Evolutionary conservation across 2,113 vertebrate species (phyloP), one percentile per base, ranked within the genome.

Genomic region (Callithrix jacchus): DNA sequence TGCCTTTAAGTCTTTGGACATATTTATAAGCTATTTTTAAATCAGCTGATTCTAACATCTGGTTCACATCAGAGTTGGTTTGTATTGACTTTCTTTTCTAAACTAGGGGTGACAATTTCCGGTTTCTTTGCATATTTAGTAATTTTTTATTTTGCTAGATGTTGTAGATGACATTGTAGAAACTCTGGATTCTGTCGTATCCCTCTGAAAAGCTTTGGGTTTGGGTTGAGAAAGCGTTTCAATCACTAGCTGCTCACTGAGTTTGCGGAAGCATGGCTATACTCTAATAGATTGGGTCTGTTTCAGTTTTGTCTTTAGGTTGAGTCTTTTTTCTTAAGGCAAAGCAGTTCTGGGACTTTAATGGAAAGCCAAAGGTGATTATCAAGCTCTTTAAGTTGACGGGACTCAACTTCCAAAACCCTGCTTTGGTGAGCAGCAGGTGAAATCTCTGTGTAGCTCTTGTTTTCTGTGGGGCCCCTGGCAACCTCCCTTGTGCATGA

Each of bases 401-500:
- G 5, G 30, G 49, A 25, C 74, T 87, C 58, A 2, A 0, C 32
- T 37, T 74, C 54, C 66, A 4, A 25, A 23, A 54, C 10, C 40
- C 66, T 45, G 71, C 76, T 12, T 1, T 70, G 37, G 2, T 21
- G 9, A 56, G n/a, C 3, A 20, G 56, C 54, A 40, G n/a, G 21
- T 18, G 14, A 52, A 37, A 17, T 14, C 27, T 25, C 30, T 16
- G 35, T 74, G 81, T 17, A 8, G 18, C 7, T 8, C 20, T n/a
- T 8, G 6, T 30, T 2, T 25, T 49, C 27, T 25, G 0, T 32
- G 12, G 54, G 40, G 56, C 18, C 40, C 30, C 87, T 42, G 0
- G 2, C 1, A 0, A 0, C 12, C 6, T 64, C n/a, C 21, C n/a
- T 61, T 14, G 5, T 7, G 54, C 32, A 0, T 0, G 20, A 2